Evolutionary conservation across 1,140 invertebrate species (phyloP), one percentile per base, ranked within the genome.

Genomic region (Triops longicaudatus): DNA sequence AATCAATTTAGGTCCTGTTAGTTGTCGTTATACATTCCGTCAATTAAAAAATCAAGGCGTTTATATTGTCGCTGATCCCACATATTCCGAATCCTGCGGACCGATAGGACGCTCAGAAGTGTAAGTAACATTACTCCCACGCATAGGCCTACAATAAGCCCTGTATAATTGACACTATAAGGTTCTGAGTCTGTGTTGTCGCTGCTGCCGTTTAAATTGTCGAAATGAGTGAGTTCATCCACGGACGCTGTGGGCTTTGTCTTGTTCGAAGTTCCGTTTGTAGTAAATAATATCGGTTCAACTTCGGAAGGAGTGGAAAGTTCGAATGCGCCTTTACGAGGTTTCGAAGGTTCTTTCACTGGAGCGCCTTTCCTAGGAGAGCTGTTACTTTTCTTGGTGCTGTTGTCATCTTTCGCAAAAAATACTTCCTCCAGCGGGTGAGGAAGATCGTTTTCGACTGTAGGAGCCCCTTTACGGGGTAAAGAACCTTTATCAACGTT

Each of bases 41-140:
- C 72, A 73, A 77, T 77, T 43, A 77, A 77, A 42, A 77, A 77
- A 22, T 77, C 76, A 37, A 77, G 72, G 22, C 76, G 76, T 44
- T 77, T 77, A 43, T 77, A 77, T 31, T 77, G 76, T 26, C 76
- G 28, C 14, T 72, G 76, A 22, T 72, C 76, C 76, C 76, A 77
- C 7, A 77, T 43, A 43, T 77, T 73, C 11, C 76, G 72, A 12
- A 77, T 27, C 31, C 76, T 31, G 28, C 76, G 73, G 26, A 73
- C 41, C 14, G 76, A 73, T 9, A 77, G 26, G 4, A 72, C 63
- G 41, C 72, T 73, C 9, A 77, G 22, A 1, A 77, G 37, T 17
- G 73, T 31, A n/a, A 77, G 37, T 26, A 77, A 6, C 9, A 73
- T 73, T 26, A 77, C 14, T 6, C 76, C 76, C 2, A 77, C 26